Evolutionary conservation across 2,888 invertebrate genomes (phyloP).

Genomic region (Desoria tigrina): DNA sequence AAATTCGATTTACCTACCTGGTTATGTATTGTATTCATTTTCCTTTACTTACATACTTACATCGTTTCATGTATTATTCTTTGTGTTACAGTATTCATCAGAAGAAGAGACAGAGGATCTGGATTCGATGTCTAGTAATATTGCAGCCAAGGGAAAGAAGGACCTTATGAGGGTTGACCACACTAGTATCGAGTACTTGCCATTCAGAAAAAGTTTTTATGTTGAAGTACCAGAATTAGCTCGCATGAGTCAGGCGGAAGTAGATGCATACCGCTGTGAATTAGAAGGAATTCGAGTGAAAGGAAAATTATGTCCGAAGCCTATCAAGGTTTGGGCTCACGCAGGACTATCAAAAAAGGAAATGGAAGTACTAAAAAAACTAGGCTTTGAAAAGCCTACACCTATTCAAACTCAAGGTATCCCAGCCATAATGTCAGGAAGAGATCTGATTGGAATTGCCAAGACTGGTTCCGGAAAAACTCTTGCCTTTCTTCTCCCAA

Average conservation of each 20-base stretch:
- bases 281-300: conserved; percentile 93
- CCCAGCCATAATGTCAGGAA: conserved; percentile 91
- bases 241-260: conserved; percentile 83
- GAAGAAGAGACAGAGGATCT: conserved; percentile 95
- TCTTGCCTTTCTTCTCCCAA: conserved; percentile 92
- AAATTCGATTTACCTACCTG: too few relatives aligned
- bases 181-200: conserved; percentile 77
- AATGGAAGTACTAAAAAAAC: conserved; percentile 83
- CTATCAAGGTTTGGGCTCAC: conserved; percentile 95
- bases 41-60: not conserved
- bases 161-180: conserved; percentile 93
- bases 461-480: conserved; percentile 99
- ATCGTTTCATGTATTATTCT: too few relatives aligned
- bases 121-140: conserved; percentile 82
- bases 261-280: conserved; percentile 74
- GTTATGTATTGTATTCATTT: too few relatives aligned
- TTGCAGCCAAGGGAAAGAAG: conserved; percentile 86
- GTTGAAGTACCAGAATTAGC: conserved; percentile 95
- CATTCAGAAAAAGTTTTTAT: conserved; percentile 94
- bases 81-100: conserved; percentile 93
- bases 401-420: conserved; percentile 98
- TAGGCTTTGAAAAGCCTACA: conserved; percentile 91
- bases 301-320: conserved; percentile 94
- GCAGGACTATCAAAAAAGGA: conserved; percentile 96
- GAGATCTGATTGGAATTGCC: conserved; percentile 88